Evolutionary conservation across 2,888 invertebrate species (phyloP), one percentile per base, ranked within the genome.

Genomic region (Tetragonula carbonaria): DNA sequence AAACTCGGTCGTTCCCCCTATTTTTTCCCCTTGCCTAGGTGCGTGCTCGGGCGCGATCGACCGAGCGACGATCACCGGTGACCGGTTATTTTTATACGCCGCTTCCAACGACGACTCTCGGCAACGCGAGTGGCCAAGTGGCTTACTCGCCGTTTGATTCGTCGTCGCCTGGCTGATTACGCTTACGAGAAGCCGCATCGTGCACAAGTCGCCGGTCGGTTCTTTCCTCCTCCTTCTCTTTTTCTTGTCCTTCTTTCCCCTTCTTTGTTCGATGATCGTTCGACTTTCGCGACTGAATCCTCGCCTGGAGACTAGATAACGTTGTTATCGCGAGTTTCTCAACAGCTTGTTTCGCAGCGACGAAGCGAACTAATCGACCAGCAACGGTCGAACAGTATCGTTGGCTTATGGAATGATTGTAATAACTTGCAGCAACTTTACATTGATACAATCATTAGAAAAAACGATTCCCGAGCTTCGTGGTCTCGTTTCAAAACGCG

Each of bases 31-130:
- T 72, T 50, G 68, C 63, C 66, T 74, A 67, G 78, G 55, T 71
- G 50, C 33, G 50, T 68, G 76, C 63, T 77, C 70, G 8, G 82
- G 73, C 82, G 74, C 72, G 73, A 50, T 74, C 74, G 74, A 82
- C 66, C 77, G 83, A 65, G 8, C 57, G 33, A 76, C 76, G 85
- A 80, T 80, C 81, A 71, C 51, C 78, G 84, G 81, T 78, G 81
- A 84, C 51, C 78, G 84, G 81, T 78, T 84, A 84, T 86, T 86
- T 86, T 84, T 84, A 86, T 28, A 84, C 84, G 63, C 66, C 62
- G 74, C 33, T 65, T 67, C 71, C 38, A 72, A 65, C 50, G 38
- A 8, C 72, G 57, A 38, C 68, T 28, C 75, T 63, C 71, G 71
- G 23, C 70, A 38, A 77, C 77, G 70, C 70, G 16, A 50, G 63